Evolutionary conservation across 2,888 invertebrate genomes (phyloP), one percentile per base, ranked within the genome.

Genomic region (Pyralis farinalis): DNA sequence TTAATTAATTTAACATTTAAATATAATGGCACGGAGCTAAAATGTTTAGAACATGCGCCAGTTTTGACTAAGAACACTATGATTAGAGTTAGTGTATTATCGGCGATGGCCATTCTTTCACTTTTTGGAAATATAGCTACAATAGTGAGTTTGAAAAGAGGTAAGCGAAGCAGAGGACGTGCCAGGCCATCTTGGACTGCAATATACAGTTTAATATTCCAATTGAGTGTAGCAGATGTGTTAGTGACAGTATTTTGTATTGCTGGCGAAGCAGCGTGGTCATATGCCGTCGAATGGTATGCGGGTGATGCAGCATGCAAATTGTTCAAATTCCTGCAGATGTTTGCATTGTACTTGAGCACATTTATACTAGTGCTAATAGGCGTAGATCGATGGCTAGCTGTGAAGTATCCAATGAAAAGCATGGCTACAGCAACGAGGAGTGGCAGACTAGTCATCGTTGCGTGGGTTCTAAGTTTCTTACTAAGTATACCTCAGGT

Each of bases 401-500:
- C 94, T 0, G 95, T 96, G 7, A 91, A 94, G 54, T 95, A 95
- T 72, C 96, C 96, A 0, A 94, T 95, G 92, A 93, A 92, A 59
- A 89, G 87, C 50, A 84, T 93, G 65, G 92, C 90, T 6, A 93
- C 93, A 42, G 91, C 93, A 0, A 92, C 93, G 37, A 90, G 93
- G 7, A 94, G 94, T 49, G 91, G 91, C 42, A 88, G 93, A 37
- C 89, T 95, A 42, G 91, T 96, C 16, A 89, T 90, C 1, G 78
- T 92, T 29, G 93, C 93, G n/a, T 96, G 95, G 92, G 75, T 92
- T 3, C 71, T 95, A 34, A 94, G 95, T 57, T 90, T 93, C 42
- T 41, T 94, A n/a, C 88, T 96, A 35, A 95, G 95, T 66, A 75
- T 93, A 61, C 96, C 96, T 11, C 96, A 96, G 94, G 96, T 96